Base-by-base conservation (phyloP, 2,888 invertebrate genomes). In the Keiferia lycopersicella region DNA sequence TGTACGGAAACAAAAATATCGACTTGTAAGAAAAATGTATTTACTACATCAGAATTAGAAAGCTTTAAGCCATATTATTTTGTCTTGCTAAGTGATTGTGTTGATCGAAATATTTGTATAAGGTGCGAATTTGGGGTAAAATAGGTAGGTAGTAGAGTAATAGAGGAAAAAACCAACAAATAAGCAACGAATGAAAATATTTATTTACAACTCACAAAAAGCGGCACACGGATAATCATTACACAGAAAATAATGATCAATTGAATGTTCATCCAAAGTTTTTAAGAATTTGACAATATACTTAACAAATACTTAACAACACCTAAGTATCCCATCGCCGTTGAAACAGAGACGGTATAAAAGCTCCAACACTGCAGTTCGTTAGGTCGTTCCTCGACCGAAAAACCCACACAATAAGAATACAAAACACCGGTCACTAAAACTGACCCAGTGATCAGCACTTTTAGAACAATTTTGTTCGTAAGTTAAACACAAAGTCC, bases 381-480 rank as follows among this genome's bases (percentile, higher is more conserved):
- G 12, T 22, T 12, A 2, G 10, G 48, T 16, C 16, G 18, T 53
- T 2, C 22, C 8, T 53, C 20, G 34, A 34, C 34, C 56, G 30
- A 56, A 34, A 56, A 34, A 34, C 56, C n/a, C 34, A 34, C 34
- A 26, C 6, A 26, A 10, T 34, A 14, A 34, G 56, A 34, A 22
- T n/a, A 30, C 56, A 34, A 34, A 34, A 30, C 56, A 56, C 61
- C 22, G 50, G 22, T 16, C 50, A 61, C 48, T 30, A 50, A 34
- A 30, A 30, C 48, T 60, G 60, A 22, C 50, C 61, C 8, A 18
- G 0, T 48, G 48, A 56, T 11, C 53, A 30, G 14, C 26, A 61
- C 18, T 16, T 22, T 41, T 45, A 14, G 39, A 65, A 62, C 61
- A 63, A 62, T 62, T 60, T 62, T 51, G 65, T 66, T 66, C 68